Evolutionary conservation across 2,113 vertebrate species (phyloP).

Genomic region (Oenanthe oenanthe): DNA sequence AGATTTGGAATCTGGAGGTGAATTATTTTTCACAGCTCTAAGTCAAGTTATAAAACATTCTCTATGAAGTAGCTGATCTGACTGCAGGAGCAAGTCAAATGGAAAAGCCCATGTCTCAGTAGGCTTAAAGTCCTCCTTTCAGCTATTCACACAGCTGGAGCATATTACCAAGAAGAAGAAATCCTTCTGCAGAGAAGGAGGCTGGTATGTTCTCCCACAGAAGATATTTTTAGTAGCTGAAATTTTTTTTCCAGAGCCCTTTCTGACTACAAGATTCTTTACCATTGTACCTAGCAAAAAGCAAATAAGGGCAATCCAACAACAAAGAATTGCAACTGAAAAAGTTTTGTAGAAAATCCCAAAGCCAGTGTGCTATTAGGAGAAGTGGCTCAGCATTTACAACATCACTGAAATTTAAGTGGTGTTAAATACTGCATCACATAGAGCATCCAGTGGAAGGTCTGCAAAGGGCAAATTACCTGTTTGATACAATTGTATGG

Average conservation of each 20-base stretch:
- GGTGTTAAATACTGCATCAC: background rate
- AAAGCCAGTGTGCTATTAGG: background rate
- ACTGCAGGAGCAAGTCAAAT: background rate
- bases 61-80: background rate
- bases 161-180: background rate
- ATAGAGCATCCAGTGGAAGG: background rate
- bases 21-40: background rate
- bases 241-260: background rate
- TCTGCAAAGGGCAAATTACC: background rate
- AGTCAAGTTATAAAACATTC: conserved; percentile 1
- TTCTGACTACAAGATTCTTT: background rate
- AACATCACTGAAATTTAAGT: background rate
- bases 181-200: background rate
- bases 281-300: background rate
- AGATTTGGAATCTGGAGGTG: background rate
- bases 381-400: background rate
- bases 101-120: background rate
- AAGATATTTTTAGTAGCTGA: conserved; percentile 35
- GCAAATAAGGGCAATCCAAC: background rate
- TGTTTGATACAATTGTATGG: fast-evolving
- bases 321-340: background rate
- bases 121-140: background rate
- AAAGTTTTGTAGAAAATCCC: background rate
- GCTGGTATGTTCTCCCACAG: background rate
- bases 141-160: conserved; percentile 3